These are phyloP conservation scores for Plagiodera versicolora DNA, from an alignment of 2,888 invertebrate genomes.

Conservation along the genomic window DNA sequence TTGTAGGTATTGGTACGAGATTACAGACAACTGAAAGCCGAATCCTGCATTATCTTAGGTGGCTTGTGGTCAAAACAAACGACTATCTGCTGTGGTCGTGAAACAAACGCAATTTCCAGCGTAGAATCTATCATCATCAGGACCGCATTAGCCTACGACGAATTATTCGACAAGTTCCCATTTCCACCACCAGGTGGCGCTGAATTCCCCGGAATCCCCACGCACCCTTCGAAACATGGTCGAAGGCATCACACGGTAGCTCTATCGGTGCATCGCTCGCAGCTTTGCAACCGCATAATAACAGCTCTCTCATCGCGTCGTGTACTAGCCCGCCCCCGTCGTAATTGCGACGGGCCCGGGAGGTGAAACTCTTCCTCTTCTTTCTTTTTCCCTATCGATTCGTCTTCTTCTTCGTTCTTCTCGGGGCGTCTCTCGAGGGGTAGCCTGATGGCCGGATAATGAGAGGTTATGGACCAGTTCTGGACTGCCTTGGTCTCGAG, in stretches of 20 bases:
- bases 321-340: conserved; percentile 53
- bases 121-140: neutral
- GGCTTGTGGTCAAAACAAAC: conserved; percentile 28
- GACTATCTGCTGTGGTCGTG: conserved; percentile 30
- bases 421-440: too few relatives aligned
- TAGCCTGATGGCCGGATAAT: too few relatives aligned
- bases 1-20: neutral
- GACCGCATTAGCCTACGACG: too few relatives aligned
- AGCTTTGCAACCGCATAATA: conserved; percentile 55
- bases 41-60: conserved; percentile 5
- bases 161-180: too few relatives aligned
- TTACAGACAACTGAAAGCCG: conserved; percentile 1
- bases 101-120: conserved; percentile 3
- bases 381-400: too few relatives aligned
- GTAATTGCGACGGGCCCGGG: conserved; percentile 44
- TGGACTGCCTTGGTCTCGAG: too few relatives aligned
- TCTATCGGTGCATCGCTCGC: conserved; percentile 40
- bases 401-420: too few relatives aligned
- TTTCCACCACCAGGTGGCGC: too few relatives aligned
- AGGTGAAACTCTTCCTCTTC: neutral
- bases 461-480: too few relatives aligned
- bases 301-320: conserved; percentile 53
- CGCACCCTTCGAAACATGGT: neutral
- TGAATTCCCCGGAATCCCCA: too few relatives aligned
- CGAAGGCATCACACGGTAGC: conserved; percentile 29